A percentile compares a stretch with the other conserved stretches of the same genome.
phyloP scores from a whole-genome alignment of 1,140 invertebrate species.

The Drosophila leontia region DNA sequence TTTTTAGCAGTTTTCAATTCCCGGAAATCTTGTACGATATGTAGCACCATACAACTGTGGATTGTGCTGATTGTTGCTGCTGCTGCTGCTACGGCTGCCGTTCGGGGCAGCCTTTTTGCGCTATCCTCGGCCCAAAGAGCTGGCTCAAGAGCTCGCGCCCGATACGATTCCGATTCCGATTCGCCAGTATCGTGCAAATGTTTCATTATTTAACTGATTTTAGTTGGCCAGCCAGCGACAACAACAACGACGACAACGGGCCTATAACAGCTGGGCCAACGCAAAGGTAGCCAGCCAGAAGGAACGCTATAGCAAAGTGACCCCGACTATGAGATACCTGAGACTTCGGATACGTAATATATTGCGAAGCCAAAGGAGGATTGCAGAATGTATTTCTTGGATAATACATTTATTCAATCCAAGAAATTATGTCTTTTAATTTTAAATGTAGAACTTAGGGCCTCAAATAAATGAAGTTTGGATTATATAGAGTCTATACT shows the following conservation, averaged over 20 bases:
- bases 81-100: constrained; percentile 5
- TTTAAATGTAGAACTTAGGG: too few relatives aligned
- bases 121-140: constrained; percentile 26
- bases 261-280: constrained; percentile 36
- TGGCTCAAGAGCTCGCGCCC: constrained; percentile 18
- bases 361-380: too few relatives aligned
- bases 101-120: constrained; percentile 1
- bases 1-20: constrained; percentile 84
- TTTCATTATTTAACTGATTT: constrained; percentile 82
- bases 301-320: background rate
- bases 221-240: constrained; percentile 50
- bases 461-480: too few relatives aligned
- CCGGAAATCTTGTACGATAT: constrained; percentile 83
- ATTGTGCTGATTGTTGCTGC: constrained; percentile 55
- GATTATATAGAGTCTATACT: too few relatives aligned
- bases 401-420: too few relatives aligned
- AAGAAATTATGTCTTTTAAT: too few relatives aligned
- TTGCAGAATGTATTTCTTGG: too few relatives aligned
- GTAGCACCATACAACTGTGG: constrained; percentile 70
- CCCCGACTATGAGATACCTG: background rate
- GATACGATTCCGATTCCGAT: constrained; percentile 66
- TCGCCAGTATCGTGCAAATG: constrained; percentile 80
- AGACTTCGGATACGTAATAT: too few relatives aligned
- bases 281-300: constrained; percentile 1
- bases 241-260: constrained; percentile 11